Evolutionary conservation across 2,797 vertebrate genomes (phyloP), one percentile per base, ranked within the genome.

Genomic region (Tokudaia muenninki): DNA sequence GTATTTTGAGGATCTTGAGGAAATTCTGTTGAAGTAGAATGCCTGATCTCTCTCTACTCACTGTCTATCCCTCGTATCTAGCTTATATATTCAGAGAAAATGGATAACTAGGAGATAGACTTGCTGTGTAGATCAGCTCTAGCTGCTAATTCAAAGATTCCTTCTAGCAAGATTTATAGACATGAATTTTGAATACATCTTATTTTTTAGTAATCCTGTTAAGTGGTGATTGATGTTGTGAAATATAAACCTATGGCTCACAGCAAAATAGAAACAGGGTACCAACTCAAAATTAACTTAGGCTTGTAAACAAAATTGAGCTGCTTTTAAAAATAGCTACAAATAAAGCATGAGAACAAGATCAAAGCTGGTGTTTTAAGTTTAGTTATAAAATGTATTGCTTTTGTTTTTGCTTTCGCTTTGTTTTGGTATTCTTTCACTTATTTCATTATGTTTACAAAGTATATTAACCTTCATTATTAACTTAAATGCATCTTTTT

Each of bases 401-500:
- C 3, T 87, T 87, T 87, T 47, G 37, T 63, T 70, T n/a, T 87
- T 72, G 34, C 29, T 72, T 57, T 87, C 14, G 57, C 50, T 72
- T 72, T 72, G 14, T 86, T 95, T 84, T 92, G 31, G 37, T 87
- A 81, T 26, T 86, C 31, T 90, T 87, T 86, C 34, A 37, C 87
- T 88, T 87, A 90, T 92, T 92, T 86, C 67, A 89, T 90, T 84
- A 89, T 44, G 13, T n/a, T 80, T 94, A 29, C 61, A 82, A 87
- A 94, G 19, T 92, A 31, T 61, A 74, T 59, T 77, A 90, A 72
- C 50, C 75, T 96, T 93, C 44, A 63, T 63, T 63, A 34, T 92
- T 94, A 70, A 80, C 41, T 70, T 79, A 81, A 37, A 92, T 87
- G 7, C n/a, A 92, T 63, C 17, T 63, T 77, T 87, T 34, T 87